Evolutionary conservation across 2,797 vertebrate species (phyloP).

Genomic region (Phrynocephalus forsythii): DNA sequence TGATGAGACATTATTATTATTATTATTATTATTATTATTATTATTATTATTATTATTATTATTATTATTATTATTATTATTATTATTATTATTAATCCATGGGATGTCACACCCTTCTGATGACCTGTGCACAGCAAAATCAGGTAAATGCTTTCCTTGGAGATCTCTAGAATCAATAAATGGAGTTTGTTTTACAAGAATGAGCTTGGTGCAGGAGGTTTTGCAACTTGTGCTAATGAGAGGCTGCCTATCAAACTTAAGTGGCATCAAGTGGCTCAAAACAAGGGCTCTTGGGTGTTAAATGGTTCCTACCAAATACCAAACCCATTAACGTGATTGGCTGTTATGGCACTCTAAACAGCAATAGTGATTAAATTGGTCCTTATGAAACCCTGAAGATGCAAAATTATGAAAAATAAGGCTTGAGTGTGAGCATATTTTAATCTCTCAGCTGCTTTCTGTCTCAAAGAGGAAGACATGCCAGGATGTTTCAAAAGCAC

Average conservation of each 20-base stretch:
- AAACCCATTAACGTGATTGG: constrained; percentile 83
- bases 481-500: constrained; percentile 69
- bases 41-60: neutral
- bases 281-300: constrained; percentile 81
- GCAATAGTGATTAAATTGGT: constrained; percentile 84
- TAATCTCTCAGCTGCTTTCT: constrained; percentile 73
- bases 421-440: constrained; percentile 75
- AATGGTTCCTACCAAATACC: constrained; percentile 83
- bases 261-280: constrained; percentile 81
- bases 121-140: constrained; percentile 43
- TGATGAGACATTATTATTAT: neutral
- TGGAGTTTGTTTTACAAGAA: constrained; percentile 80
- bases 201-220: constrained; percentile 76
- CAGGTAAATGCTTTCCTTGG: constrained; percentile 61
- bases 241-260: constrained; percentile 84
- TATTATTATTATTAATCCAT: constrained; percentile 9
- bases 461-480: constrained; percentile 73
- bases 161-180: constrained; percentile 72
- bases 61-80: neutral
- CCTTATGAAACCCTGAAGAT: constrained; percentile 80
- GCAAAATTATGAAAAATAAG: constrained; percentile 84
- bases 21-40: neutral
- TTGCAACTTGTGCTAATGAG: constrained; percentile 79
- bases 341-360: constrained; percentile 81
- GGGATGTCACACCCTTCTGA: fast-evolving